Conservation (phyloP, 2,888 invertebrate genomes). For the Leucoma salicis region DNA sequence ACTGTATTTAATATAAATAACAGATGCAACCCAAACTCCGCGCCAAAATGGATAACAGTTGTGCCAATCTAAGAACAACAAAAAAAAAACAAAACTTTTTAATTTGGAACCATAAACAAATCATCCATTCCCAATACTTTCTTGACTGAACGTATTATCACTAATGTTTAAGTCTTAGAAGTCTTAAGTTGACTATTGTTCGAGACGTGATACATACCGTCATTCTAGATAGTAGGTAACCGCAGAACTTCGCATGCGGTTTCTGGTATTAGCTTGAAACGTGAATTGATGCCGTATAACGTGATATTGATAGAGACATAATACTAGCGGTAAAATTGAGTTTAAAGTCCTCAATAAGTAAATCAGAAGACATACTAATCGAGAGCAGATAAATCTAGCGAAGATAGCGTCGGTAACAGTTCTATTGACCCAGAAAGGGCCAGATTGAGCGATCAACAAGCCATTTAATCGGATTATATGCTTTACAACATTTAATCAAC, state of each 20-base stretch:
- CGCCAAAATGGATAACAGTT: too few relatives aligned
- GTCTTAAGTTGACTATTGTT: too few relatives aligned
- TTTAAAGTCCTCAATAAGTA: slow-evolving; percentile 21
- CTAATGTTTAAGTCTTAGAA: too few relatives aligned
- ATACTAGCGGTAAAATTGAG: slow-evolving; percentile 24
- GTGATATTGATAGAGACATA: slow-evolving; percentile 40
- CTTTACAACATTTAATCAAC: slow-evolving; percentile 58
- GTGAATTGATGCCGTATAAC: slow-evolving; percentile 48
- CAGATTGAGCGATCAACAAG: slow-evolving; percentile 43
- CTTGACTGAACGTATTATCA: too few relatives aligned
- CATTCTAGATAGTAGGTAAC: slow-evolving; percentile 45
- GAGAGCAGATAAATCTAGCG: slow-evolving; percentile 27
- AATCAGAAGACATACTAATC: slow-evolving; percentile 28
- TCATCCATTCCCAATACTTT: too few relatives aligned
- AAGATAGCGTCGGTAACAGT: slow-evolving; percentile 35
- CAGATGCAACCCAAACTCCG: too few relatives aligned
- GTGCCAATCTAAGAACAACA: too few relatives aligned
- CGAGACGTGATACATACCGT: slow-evolving; percentile 55
- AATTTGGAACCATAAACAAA: too few relatives aligned
- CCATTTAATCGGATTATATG: slow-evolving; percentile 59
- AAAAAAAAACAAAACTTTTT: too few relatives aligned
- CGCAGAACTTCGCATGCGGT: slow-evolving; percentile 60
- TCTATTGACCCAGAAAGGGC: slow-evolving; percentile 44
- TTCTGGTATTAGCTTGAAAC: slow-evolving; percentile 47
- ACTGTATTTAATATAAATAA: too few relatives aligned